Percentiles rank a stretch among this genome's conserved stretches.
Evolutionary conservation across 2,797 vertebrate species (phyloP).

Genomic region (Onychomys arenicola): DNA sequence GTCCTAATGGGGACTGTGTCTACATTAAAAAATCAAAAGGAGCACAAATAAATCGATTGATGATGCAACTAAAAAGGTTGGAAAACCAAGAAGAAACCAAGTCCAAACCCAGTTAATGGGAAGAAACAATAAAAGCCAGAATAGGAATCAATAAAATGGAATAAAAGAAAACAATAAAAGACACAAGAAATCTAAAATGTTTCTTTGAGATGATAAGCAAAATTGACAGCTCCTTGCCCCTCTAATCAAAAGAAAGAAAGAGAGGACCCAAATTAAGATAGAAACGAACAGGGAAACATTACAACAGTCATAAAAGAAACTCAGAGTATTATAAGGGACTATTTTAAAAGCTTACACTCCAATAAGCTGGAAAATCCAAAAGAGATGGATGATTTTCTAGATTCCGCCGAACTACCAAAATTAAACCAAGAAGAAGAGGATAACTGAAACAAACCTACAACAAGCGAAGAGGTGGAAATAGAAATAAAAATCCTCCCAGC

Average conservation of each 20-base stretch:
- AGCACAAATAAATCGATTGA: background rate
- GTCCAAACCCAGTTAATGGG: background rate
- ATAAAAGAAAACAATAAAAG: background rate
- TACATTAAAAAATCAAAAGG: background rate
- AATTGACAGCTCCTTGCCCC: background rate
- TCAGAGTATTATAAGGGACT: background rate
- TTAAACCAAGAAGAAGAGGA: background rate
- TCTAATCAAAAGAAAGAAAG: background rate
- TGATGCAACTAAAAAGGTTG: background rate
- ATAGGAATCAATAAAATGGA: background rate
- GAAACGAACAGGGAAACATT: background rate
- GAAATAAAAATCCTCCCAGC: background rate
- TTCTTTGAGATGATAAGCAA: background rate
- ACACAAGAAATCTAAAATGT: background rate
- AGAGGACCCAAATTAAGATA: background rate
- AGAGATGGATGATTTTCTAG: background rate
- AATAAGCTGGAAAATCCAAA: background rate
- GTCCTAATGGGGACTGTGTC: background rate
- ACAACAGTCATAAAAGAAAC: background rate
- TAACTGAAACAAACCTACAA: background rate
- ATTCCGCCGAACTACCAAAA: background rate
- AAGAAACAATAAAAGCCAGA: background rate
- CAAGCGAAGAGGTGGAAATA: background rate
- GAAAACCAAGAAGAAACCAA: background rate
- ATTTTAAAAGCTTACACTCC: background rate